Evolutionary conservation across 2,888 invertebrate species (phyloP).

Genomic region (Boloria selene): DNA sequence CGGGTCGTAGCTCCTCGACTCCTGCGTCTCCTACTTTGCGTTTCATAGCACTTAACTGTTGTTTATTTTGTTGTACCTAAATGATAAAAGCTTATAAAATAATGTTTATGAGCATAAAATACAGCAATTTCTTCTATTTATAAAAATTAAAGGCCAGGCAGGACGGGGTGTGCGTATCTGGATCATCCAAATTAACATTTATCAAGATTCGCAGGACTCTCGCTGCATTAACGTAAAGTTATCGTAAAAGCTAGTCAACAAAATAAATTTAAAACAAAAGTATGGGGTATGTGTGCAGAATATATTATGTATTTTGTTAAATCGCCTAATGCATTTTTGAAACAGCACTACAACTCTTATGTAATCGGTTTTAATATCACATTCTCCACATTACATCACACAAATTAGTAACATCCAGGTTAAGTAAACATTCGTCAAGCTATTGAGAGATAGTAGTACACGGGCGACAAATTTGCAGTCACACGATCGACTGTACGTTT

Average conservation of each 20-base stretch:
- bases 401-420: slow-evolving; percentile 42
- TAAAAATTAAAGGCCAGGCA: slow-evolving; percentile 30
- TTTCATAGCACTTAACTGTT: slow-evolving; percentile 93
- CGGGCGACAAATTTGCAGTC: slow-evolving; percentile 19
- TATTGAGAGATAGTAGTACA: slow-evolving; percentile 9
- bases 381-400: slow-evolving; percentile 69
- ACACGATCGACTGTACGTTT: not conserved
- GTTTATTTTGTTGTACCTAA: slow-evolving; percentile 97
- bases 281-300: slow-evolving; percentile 75
- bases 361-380: slow-evolving; percentile 49
- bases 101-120: not conserved
- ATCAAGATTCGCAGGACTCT: slow-evolving; percentile 46
- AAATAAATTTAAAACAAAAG: slow-evolving; percentile 41
- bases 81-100: slow-evolving; percentile 15
- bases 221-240: slow-evolving; percentile 49
- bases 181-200: slow-evolving; percentile 73
- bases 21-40: slow-evolving; percentile 85
- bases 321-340: slow-evolving; percentile 38
- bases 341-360: slow-evolving; percentile 33
- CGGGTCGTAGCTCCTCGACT: slow-evolving; percentile 84
- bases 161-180: slow-evolving; percentile 67
- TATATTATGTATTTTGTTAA: slow-evolving; percentile 53
- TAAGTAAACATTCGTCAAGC: slow-evolving; percentile 19
- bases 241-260: slow-evolving; percentile 43
- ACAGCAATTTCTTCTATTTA: slow-evolving; percentile 23